Conservation (phyloP, 1,140 invertebrate genomes). For the Macrocentrus cingulum region DNA sequence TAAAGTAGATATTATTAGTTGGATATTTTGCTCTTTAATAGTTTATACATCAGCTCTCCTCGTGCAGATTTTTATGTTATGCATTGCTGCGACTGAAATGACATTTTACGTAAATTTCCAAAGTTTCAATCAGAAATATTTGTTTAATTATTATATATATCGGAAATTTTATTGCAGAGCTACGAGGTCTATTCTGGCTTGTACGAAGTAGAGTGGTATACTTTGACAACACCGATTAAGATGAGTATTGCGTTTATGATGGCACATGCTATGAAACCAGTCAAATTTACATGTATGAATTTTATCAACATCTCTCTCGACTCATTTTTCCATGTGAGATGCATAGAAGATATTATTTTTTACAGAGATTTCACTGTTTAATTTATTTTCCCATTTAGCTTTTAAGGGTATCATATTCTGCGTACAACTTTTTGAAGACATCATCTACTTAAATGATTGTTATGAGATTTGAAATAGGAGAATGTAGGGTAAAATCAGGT, state of each 20-base stretch:
- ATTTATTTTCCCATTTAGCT: constrained; percentile 5
- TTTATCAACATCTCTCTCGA: constrained; percentile 1
- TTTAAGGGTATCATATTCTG: constrained; percentile 16
- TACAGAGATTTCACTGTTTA: not conserved
- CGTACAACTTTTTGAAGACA: constrained; percentile 13
- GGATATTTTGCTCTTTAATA: not conserved
- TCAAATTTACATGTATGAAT: not conserved
- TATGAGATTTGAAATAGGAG: too few relatives aligned
- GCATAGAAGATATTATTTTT: not conserved
- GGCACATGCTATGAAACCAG: not conserved
- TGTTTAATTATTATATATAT: not conserved
- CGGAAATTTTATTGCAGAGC: not conserved
- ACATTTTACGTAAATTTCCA: not conserved
- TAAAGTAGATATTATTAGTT: not conserved
- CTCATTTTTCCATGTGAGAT: constrained; percentile 11
- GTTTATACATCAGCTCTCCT: constrained; percentile 9
- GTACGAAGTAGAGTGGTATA: not conserved
- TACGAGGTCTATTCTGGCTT: not conserved
- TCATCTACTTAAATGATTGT: too few relatives aligned
- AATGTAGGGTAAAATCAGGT: too few relatives aligned
- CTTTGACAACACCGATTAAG: not conserved
- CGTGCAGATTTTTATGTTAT: constrained; percentile 15
- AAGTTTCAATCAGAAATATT: too few relatives aligned
- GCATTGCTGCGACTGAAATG: not conserved
- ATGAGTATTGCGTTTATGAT: constrained; percentile 1